Evolutionary conservation across 2,113 vertebrate species (phyloP).

Genomic region (Hyperoodon ampullatus): DNA sequence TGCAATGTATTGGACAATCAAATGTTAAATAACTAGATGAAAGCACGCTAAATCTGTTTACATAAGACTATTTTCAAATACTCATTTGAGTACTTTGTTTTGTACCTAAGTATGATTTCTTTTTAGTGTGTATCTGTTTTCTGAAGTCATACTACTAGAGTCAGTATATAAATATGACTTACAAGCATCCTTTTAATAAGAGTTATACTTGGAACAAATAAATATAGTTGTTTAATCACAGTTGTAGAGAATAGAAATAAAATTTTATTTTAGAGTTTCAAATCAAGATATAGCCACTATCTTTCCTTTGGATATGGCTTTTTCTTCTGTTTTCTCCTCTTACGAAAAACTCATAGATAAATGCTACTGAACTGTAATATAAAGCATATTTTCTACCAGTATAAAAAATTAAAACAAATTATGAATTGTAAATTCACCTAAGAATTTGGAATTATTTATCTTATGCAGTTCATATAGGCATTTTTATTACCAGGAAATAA

Average conservation of each 20-base stretch:
- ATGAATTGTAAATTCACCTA: not conserved
- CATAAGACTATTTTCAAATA: not conserved
- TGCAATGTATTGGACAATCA: not conserved
- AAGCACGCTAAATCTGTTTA: not conserved
- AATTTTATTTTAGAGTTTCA: not conserved
- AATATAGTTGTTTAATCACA: not conserved
- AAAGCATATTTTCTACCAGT: not conserved
- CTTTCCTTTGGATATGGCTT: not conserved
- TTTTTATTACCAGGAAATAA: constrained; percentile 35
- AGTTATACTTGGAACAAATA: not conserved
- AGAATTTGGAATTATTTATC: constrained; percentile 28
- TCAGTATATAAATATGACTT: not conserved
- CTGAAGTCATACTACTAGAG: not conserved
- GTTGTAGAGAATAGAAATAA: not conserved
- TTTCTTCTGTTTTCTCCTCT: not conserved
- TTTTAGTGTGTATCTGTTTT: not conserved
- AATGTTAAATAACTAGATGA: not conserved
- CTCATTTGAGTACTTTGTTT: not conserved
- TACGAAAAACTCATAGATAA: not conserved
- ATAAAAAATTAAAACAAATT: not conserved
- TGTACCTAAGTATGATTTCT: not conserved
- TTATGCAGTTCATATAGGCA: not conserved
- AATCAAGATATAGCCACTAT: not conserved
- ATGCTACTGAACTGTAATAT: not conserved
- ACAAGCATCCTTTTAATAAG: not conserved